Evolutionary conservation across 2,113 vertebrate species (phyloP), one percentile per base, ranked within the genome.

Genomic region (Astatotilapia flaviijosephi): DNA sequence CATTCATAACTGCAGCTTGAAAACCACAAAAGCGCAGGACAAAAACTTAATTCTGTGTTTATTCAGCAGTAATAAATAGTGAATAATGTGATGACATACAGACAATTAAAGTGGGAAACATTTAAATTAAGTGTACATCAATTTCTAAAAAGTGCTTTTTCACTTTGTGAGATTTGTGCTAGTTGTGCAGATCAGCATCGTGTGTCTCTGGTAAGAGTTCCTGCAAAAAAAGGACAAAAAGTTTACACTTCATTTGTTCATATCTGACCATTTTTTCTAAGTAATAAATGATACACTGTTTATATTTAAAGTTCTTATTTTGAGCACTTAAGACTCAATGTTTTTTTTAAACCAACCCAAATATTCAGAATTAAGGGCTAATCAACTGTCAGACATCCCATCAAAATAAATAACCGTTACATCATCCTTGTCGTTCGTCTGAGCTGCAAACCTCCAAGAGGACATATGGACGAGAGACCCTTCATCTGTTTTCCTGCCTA

Each of bases 141-240:
- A 7, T 58, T 55, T 51, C 55, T 68, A 93, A 91, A 86, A 88
- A 56, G 82, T 92, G 94, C 2, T 58, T 91, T 73, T 75, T 37
- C 40, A 90, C 80, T 86, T 47, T 8, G 80, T 91, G 79, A 47
- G 55, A 40, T 83, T 21, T 19, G 95, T 96, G 96, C 84, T 90
- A 84, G 60, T 75, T 37, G 94, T 95, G 93, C 28, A 91, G 84
- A 90, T 96, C 92, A 96, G 88, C 91, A 96, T 92, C 95, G 80
- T 21, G 96, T 93, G 91, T 95, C 95, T 93, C 93, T 95, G 89
- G 94, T 95, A 80, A 37, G 62, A 83, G 14, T 90, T 91, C 95
- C 96, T 96, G 94, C 5, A 47, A 58, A 47, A 31, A 19, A 3
- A 53, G 1, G 23, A 17, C 9, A 65, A 37, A 47, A 28, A 0